A percentile compares a stretch with the other conserved stretches of the same genome.
Conservation (phyloP, 2,797 vertebrate species). For the Ambastaia sidthimunki region DNA sequence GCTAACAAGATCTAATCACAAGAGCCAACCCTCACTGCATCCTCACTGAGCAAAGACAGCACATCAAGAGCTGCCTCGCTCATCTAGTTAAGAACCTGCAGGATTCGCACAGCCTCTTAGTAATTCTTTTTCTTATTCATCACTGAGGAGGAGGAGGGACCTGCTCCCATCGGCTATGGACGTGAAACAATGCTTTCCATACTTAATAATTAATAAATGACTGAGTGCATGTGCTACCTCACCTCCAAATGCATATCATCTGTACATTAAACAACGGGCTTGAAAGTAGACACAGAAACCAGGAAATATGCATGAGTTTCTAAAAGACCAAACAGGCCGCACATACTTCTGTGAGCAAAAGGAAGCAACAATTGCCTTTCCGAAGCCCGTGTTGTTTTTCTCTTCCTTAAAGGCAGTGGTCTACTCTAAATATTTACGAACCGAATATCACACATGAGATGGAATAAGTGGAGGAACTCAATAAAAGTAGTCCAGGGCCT, state of each 20-base stretch:
- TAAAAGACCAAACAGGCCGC: conserved; percentile 65
- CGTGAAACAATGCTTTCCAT: conserved; percentile 73
- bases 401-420: conserved; percentile 70
- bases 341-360: conserved; percentile 58
- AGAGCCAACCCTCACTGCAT: conserved; percentile 62
- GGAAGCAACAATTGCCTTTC: conserved; percentile 67
- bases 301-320: conserved; percentile 68
- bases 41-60: conserved; percentile 63
- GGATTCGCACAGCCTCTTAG: conserved; percentile 70
- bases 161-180: conserved; percentile 67
- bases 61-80: conserved; percentile 66
- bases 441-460: conserved; percentile 68
- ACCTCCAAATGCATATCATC: conserved; percentile 66
- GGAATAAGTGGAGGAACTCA: conserved; percentile 65
- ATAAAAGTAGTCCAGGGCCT: conserved; percentile 66
- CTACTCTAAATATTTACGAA: conserved; percentile 77
- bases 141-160: conserved; percentile 66
- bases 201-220: conserved; percentile 73
- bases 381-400: conserved; percentile 66
- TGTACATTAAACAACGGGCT: conserved; percentile 71
- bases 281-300: conserved; percentile 67
- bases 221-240: conserved; percentile 62
- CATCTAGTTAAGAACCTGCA: conserved; percentile 72
- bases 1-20: conserved; percentile 67
- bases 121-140: conserved; percentile 71